Base-by-base conservation (phyloP, 2,797 vertebrate species). In the Epinephelus coioides region DNA sequence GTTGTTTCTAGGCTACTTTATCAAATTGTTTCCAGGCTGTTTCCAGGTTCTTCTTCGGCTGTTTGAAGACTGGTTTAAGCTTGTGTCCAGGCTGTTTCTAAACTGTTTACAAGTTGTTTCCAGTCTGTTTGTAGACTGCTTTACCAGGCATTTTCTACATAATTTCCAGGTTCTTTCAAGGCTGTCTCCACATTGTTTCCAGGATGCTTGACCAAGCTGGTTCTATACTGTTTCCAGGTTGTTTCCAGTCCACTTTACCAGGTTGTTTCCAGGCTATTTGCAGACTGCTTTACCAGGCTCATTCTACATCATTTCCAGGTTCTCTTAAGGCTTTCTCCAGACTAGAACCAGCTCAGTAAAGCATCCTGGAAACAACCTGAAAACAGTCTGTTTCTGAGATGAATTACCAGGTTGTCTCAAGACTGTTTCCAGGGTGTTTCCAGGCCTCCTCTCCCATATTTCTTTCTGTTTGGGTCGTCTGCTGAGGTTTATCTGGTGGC, bases 401-500 rank as follows among this genome's bases (percentile, higher is more conserved):
- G 5, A 1, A 3, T 27, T 6, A 7, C n/a, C 50, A 53, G 11
- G 9, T n/a, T 21, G 8, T n/a, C 19, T 30, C 25, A 14, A 46
- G 25, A n/a, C 9, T 64, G 34, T 69, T 51, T 77, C 46, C 53
- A 73, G 44, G 69, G 38, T 55, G 47, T 74, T 74, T 57, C 57
- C 66, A 77, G 79, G 27, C 76, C 63, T 44, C 50, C 55, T 55
- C 47, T 69, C 67, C 53, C 68, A 69, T 78, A 50, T 81, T 73
- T 84, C 83, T 49, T 67, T 40, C 13, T 59, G 79, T 86, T 67
- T 65, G 8, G 53, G 43, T 69, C 21, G 82, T 89, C 61, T 87
- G 71, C 67, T 59, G 71, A 63, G 85, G 76, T 84, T 90, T 85
- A 84, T 92, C 82, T 85, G 88, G 65, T 76, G 62, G 86, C 92